Evolutionary conservation across 2,113 vertebrate genomes (phyloP).

Genomic region (Mormyrus iriodes): DNA sequence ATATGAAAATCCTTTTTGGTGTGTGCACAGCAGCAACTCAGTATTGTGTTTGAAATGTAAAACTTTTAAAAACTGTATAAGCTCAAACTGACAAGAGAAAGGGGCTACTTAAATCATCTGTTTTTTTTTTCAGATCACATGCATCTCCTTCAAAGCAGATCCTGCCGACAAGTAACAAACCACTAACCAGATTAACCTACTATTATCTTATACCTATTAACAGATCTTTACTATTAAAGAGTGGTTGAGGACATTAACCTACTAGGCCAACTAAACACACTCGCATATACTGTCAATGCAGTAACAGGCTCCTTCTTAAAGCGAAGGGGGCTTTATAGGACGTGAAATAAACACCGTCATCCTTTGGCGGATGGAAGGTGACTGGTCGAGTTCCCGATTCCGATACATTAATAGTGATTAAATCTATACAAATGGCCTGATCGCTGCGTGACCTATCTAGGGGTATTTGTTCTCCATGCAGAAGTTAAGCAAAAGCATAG

Average conservation of each 20-base stretch:
- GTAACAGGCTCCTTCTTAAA: neutral
- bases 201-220: neutral
- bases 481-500: neutral
- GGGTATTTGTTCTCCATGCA: neutral
- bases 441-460: neutral
- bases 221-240: neutral
- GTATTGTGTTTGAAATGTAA: neutral
- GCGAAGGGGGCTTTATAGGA: constrained; percentile 7
- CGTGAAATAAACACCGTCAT: constrained; percentile 17
- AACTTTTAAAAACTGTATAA: neutral
- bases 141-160: neutral
- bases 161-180: neutral
- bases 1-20: neutral
- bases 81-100: neutral
- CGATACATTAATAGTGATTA: constrained; percentile 20
- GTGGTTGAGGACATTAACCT: neutral
- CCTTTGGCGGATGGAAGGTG: constrained; percentile 18
- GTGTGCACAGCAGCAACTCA: neutral
- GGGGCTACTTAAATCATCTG: neutral
- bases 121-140: neutral
- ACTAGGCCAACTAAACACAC: neutral
- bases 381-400: neutral
- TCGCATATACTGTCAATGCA: neutral
- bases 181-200: neutral
- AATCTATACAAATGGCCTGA: constrained; percentile 9